A percentile compares a stretch with the other conserved stretches of the same genome.
phyloP scores from a whole-genome alignment of 2,113 vertebrate species.

The Nycticebus coucang region DNA sequence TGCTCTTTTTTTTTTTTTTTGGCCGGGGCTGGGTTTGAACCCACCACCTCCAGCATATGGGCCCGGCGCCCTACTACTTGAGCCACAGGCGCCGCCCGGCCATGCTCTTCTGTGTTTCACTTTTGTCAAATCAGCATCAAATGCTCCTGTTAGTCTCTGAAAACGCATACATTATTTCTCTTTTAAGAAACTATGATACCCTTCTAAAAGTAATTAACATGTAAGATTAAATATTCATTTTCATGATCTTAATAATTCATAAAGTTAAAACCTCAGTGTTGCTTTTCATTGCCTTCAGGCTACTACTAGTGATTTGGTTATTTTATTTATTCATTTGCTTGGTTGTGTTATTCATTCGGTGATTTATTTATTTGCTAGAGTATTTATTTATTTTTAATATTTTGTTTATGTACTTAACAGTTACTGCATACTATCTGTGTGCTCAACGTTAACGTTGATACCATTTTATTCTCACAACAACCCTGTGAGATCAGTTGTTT shows the following conservation, averaged over 20 bases:
- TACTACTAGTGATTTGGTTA: constrained; percentile 1
- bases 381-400: neutral
- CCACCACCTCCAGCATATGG: too few relatives aligned
- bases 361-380: neutral
- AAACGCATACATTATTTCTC: neutral
- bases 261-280: neutral
- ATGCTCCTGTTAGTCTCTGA: neutral
- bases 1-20: too few relatives aligned
- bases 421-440: neutral
- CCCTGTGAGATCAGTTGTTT: neutral
- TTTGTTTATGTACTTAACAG: neutral
- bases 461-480: neutral
- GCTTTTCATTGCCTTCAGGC: constrained; percentile 1
- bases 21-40: too few relatives aligned
- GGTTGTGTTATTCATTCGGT: neutral
- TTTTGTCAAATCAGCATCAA: neutral
- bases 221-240: constrained; percentile 33
- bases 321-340: neutral
- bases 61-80: too few relatives aligned
- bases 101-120: neutral
- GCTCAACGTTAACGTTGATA: neutral
- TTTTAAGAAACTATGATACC: neutral
- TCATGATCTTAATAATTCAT: constrained; percentile 4
- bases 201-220: neutral
- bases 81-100: too few relatives aligned